Conservation (phyloP, 2,113 vertebrate genomes). For the Saguinus midas region DNA sequence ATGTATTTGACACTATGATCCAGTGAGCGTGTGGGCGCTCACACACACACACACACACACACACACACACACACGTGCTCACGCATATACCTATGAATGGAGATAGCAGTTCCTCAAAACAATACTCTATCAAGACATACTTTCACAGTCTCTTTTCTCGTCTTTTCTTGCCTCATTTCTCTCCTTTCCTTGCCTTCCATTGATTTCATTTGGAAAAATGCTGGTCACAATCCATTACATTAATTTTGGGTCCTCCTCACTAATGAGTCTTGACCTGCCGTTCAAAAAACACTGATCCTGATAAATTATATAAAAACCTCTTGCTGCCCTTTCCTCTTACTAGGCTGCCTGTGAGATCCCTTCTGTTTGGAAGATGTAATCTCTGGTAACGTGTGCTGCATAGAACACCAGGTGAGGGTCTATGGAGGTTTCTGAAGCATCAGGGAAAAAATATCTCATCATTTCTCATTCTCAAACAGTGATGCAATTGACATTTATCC, state of each 20-base stretch:
- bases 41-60: too few species aligned
- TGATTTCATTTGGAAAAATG: not conserved
- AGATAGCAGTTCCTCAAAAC: not conserved
- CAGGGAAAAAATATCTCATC: not conserved
- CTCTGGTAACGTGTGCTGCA: not conserved
- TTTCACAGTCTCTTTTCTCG: not conserved
- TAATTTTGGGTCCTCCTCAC: not conserved
- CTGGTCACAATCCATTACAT: not conserved
- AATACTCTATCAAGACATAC: not conserved
- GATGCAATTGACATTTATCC: not conserved
- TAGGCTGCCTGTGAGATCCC: not conserved
- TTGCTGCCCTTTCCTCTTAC: not conserved
- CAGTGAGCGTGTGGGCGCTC: fast-evolving
- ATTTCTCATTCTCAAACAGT: not conserved
- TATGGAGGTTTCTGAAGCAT: not conserved
- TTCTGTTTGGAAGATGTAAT: not conserved
- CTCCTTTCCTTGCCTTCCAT: not conserved
- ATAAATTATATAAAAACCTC: not conserved
- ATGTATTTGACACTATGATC: not conserved
- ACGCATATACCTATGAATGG: not conserved
- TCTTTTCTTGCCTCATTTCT: not conserved
- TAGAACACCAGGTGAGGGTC: not conserved
- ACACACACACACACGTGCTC: not conserved
- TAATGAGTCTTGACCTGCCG: not conserved
- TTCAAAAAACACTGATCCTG: not conserved